Evolutionary conservation across 2,888 invertebrate genomes (phyloP), one percentile per base, ranked within the genome.

Genomic region (Morinoia aosen): DNA sequence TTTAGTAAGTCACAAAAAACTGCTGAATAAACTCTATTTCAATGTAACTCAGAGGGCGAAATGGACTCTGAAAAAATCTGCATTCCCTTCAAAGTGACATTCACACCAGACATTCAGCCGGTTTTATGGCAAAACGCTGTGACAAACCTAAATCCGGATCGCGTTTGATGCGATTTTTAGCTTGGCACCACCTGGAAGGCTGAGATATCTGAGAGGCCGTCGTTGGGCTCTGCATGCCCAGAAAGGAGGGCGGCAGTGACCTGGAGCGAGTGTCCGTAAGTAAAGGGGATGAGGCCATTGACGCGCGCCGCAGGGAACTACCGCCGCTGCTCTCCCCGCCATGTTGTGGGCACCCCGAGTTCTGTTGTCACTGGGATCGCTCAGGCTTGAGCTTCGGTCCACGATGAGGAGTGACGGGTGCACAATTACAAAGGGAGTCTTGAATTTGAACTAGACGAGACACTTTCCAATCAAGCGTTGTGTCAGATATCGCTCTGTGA

Each of bases 211-310:
- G 61, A 61, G 76, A 16, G 25, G 76, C 76, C 33, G 76, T 76
- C 76, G 25, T 76, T 16, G 25, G 33, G 76, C 76, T 2, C 16
- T 16, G 76, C 76, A 25, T 76, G 76, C 25, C 25, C 76, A 19
- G 16, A 14, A 12, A 39, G 40, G 40, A 40, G 48, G 48, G 90
- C 14, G 90, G 90, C 90, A 90, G 90, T 93, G 93, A 93, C 93
- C 93, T 93, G 93, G 57, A 56, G 57, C 57, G 93, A 56, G 91
- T 25, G 93, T 57, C 57, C 57, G 57, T 58, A 57, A 56, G 93
- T 93, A 93, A 93, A 93, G 93, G 93, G 93, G 93, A 93, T 93
- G 93, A 93, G 93, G 48, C 93, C 93, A 93, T 93, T 90, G 90
- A 90, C 40, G 90, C 40, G 39, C 19, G 4, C 40, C 0, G 16